Conservation (phyloP, 2,113 vertebrate species). For the Oryzias woworae region DNA sequence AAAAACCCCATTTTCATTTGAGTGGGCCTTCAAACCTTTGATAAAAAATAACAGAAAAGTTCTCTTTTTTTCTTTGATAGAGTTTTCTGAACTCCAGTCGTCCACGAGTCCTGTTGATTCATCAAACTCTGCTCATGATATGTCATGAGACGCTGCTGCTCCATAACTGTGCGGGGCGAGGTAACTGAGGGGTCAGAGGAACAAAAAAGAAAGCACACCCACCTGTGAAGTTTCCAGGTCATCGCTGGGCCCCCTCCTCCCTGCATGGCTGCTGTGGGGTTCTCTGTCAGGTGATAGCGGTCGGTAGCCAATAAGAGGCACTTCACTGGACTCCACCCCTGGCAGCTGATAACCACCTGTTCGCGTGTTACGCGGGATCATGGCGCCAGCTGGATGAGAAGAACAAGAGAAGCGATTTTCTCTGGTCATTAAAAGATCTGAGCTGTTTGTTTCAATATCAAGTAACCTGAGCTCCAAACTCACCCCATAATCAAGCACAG, state of each 20-base stretch:
- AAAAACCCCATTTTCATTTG: no score
- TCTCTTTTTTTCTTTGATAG: no score
- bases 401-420: background rate
- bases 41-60: no score
- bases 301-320: slow-evolving; percentile 80
- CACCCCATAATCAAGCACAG: no score
- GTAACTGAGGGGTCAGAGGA: background rate
- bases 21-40: no score
- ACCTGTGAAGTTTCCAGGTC: slow-evolving; percentile 66
- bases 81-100: slow-evolving; percentile 15
- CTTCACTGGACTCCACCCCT: slow-evolving; percentile 70
- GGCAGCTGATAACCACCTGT: slow-evolving; percentile 75
- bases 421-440: background rate
- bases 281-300: slow-evolving; percentile 60
- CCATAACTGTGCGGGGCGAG: background rate
- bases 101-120: slow-evolving; percentile 53
- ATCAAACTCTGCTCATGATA: slow-evolving; percentile 12
- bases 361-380: slow-evolving; percentile 75
- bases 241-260: slow-evolving; percentile 27
- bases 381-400: slow-evolving; percentile 46
- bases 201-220: background rate
- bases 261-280: slow-evolving; percentile 29
- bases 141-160: slow-evolving; percentile 10
- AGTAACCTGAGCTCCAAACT: no score
- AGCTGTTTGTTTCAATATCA: no score